phyloP scores from a whole-genome alignment of 1,140 invertebrate genomes.

The Watersipora subatra region DNA sequence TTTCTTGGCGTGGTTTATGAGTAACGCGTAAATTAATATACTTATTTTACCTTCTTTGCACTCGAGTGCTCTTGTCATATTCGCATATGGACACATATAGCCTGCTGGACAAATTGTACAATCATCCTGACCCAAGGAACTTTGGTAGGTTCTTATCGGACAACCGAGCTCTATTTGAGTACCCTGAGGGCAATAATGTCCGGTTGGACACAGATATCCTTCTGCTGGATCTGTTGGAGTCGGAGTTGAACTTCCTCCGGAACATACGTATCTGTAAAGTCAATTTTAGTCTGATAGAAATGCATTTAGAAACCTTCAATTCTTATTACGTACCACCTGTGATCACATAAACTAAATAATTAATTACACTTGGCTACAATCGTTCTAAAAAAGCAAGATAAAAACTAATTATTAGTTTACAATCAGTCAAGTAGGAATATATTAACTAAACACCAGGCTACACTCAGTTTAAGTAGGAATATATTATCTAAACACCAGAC shows the following conservation, averaged over 20 bases:
- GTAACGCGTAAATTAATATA: too few relatives aligned
- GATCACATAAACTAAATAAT: too few relatives aligned
- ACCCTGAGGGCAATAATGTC: slow-evolving; percentile 27
- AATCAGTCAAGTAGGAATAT: too few relatives aligned
- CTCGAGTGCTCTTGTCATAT: slow-evolving; percentile 23
- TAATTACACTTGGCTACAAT: too few relatives aligned
- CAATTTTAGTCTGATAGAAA: neutral
- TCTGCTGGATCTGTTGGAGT: slow-evolving; percentile 18
- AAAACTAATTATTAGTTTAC: too few relatives aligned
- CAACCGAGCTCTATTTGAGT: slow-evolving; percentile 23
- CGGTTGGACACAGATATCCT: slow-evolving; percentile 28
- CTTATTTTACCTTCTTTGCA: slow-evolving; percentile 28
- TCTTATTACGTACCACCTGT: too few relatives aligned
- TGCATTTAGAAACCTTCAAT: neutral
- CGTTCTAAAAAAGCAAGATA: too few relatives aligned
- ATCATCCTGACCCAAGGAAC: slow-evolving; percentile 19
- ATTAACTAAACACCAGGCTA: too few relatives aligned
- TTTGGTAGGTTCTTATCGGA: slow-evolving; percentile 27
- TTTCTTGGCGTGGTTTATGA: too few relatives aligned
- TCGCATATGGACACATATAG: slow-evolving; percentile 24
- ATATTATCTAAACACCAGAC: too few relatives aligned
- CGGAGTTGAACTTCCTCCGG: slow-evolving; percentile 24
- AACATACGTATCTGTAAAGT: slow-evolving; percentile 26
- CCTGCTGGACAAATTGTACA: slow-evolving; percentile 29
- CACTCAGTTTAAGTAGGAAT: too few relatives aligned